Evolutionary conservation across 2,888 invertebrate species (phyloP).

Genomic region (Serripes groenlandicus): DNA sequence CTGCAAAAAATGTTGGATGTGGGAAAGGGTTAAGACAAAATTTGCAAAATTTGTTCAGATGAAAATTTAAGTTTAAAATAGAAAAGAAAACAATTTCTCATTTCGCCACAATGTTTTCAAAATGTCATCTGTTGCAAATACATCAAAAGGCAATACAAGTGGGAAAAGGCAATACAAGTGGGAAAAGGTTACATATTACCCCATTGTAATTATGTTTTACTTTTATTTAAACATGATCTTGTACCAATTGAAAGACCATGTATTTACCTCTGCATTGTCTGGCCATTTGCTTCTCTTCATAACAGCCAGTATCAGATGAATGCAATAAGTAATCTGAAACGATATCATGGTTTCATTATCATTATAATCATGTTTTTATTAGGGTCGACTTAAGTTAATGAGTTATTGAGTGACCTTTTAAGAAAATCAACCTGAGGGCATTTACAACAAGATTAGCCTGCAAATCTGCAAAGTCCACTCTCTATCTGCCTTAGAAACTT

Average conservation of each 20-base stretch:
- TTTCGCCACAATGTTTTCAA: not conserved
- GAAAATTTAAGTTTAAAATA: too few relatives aligned
- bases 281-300: constrained; percentile 97
- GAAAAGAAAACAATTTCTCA: not conserved
- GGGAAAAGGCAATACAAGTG: not conserved
- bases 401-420: too few relatives aligned
- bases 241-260: not conserved
- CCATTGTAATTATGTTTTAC: too few relatives aligned
- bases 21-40: not conserved
- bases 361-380: too few relatives aligned
- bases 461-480: too few relatives aligned
- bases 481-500: too few relatives aligned
- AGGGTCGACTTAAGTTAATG: too few relatives aligned
- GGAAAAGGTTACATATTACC: not conserved
- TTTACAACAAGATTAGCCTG: too few relatives aligned
- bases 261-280: constrained; percentile 91
- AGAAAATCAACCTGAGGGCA: too few relatives aligned
- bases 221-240: too few relatives aligned
- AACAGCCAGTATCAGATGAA: constrained; percentile 93
- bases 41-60: too few relatives aligned
- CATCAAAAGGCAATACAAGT: not conserved
- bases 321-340: constrained; percentile 88
- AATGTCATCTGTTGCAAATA: not conserved
- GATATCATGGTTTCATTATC: not conserved
- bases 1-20: too few relatives aligned